These are phyloP conservation scores for Anguilla marmorata DNA, from an alignment of 2,797 vertebrate species.

Conservation along the genomic window DNA sequence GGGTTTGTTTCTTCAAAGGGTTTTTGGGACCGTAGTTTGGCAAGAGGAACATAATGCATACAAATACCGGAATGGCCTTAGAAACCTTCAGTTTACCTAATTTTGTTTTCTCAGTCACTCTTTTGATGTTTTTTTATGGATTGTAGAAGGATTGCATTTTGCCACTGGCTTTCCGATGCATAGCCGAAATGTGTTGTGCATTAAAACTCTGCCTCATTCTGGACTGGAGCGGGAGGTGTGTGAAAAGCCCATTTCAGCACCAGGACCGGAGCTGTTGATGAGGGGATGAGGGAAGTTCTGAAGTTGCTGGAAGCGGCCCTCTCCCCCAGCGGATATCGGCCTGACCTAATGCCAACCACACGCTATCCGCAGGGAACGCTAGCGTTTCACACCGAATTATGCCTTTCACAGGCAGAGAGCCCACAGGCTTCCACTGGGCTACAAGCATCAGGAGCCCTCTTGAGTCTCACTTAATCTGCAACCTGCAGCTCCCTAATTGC, in stretches of 20 bases:
- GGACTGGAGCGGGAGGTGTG: not conserved
- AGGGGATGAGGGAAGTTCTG: not conserved
- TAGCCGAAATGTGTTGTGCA: constrained; percentile 25
- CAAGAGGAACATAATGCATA: constrained; percentile 4
- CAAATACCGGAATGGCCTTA: not conserved
- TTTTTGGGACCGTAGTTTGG: not conserved
- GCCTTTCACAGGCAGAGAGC: not conserved
- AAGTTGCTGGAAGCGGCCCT: not conserved
- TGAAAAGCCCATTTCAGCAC: not conserved
- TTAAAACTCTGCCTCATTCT: not conserved
- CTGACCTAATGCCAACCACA: constrained; percentile 13
- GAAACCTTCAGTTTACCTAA: constrained; percentile 2
- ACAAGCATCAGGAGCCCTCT: not conserved
- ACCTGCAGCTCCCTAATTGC: not conserved
- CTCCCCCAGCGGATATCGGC: not conserved
- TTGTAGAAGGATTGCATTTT: not conserved
- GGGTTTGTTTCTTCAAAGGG: constrained; percentile 6
- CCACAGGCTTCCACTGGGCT: not conserved
- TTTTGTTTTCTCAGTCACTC: constrained; percentile 12
- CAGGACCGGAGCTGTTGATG: not conserved
- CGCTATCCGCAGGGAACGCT: not conserved
- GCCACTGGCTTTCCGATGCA: not conserved
- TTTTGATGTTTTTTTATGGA: constrained; percentile 9
- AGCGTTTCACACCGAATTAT: constrained; percentile 12
- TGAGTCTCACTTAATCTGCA: not conserved